Base-by-base conservation (phyloP, 2,797 vertebrate genomes). In the Scleropages formosus region DNA sequence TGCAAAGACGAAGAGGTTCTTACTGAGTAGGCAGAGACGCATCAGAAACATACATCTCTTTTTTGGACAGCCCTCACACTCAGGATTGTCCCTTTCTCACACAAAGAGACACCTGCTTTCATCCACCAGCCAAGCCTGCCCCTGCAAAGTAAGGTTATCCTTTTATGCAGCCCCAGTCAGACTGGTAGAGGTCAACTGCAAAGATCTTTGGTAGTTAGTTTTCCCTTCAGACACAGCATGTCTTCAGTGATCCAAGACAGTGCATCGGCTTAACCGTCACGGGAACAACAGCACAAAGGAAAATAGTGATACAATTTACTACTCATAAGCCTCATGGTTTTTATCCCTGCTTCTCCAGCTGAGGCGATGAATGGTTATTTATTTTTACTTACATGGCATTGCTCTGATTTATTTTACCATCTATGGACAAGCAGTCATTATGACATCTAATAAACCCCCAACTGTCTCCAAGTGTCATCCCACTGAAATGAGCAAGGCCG, bases 401-500 rank as follows among this genome's bases (percentile, higher is more conserved):
- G 47, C 20, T 27, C 47, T 46, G 68, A 27, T 10, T 67, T 67
- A 6, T 9, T 47, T 56, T 58, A 27, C 24, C 68, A 71, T 49
- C 56, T 58, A 58, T 56, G 53, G 51, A 56, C 20, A 71, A 71
- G 56, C 49, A 68, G 15, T 15, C 24, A 51, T 24, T 26, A 69
- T 58, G 24, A 39, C 56, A 27, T 56, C 51, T 26, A 18, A 47
- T 71, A 26, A 12, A 12, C 53, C 12, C 18, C 9, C 9, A 56
- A 11, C 8, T 27, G 31, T 31, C 24, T 58, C 31, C 24, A 27
- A 27, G 24, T 56, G 9, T 39, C 26, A 58, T 31, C 18, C 49
- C 68, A 71, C 68, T 58, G 31, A 49, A 71, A 18, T 71, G 51
- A 56, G 13, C 18, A 71, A 71, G 53, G 53, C 24, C 22, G 18